Evolutionary conservation across 2,113 vertebrate genomes (phyloP), one percentile per base, ranked within the genome.

Genomic region (Apus apus): DNA sequence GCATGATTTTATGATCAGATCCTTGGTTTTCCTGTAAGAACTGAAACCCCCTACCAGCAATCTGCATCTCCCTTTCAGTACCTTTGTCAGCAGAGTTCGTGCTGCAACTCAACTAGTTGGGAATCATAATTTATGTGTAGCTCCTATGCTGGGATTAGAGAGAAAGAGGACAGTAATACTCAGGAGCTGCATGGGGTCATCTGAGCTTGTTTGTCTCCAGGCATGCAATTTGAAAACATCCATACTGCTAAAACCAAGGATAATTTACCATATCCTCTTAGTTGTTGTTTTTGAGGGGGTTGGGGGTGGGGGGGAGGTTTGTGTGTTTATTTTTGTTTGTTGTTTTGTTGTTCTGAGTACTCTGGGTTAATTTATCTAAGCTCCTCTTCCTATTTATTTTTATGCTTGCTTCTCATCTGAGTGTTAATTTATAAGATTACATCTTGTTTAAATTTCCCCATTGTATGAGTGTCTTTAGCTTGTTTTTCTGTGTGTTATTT

Each of bases 1-100:
- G 21, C 9, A 38, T 15, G 27, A 17, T 15, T 40, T 84, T 74
- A 32, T 8, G 3, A 8, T 30, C 38, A 45, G 11, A n/a, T 74
- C 17, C 51, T 38, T 60, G 10, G 3, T 56, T 91, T 90, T 13
- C 5, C 7, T 21, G 15, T 54, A 17, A 56, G 15, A 54, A 45
- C 13, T 38, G 30, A 53, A 53, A 92, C 58, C 20, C 0, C 0
- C 16, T 68, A 15, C 25, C 25, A 74, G 4, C 0, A 1, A 68
- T 36, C 50, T 60, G 22, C 20, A 19, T 51, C 2, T 0, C 9
- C 3, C 4, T 75, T 15, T 64, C 1, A 0, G 11, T 64, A 4
- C 0, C 0, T 43, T 70, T 77, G 64, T 53, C 25, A 29, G 46
- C 9, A 45, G 30, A 23, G 26, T 19, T 50, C 12, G 22, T 2